phyloP scores from a whole-genome alignment of 53 echinoderm and acorn worm genomes.

The Mesocentrotus franciscanus region DNA sequence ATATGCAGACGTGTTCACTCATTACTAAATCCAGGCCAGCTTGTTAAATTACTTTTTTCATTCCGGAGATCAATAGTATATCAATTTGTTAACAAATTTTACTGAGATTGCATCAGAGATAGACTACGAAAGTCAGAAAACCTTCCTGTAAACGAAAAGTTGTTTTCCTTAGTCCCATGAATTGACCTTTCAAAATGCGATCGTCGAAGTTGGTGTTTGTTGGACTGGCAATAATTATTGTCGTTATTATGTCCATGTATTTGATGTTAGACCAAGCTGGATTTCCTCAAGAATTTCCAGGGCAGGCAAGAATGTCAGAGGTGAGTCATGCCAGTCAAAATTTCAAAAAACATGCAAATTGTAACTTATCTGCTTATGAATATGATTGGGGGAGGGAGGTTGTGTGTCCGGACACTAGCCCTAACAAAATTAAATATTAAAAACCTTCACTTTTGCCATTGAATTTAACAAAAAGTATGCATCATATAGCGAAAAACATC shows the following conservation, averaged over 20 bases:
- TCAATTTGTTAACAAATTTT: not conserved
- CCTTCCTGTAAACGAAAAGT: not conserved
- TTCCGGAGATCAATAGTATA: not conserved
- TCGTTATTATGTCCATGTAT: constrained; percentile 88
- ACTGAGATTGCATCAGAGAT: not conserved
- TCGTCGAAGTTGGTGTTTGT: constrained; percentile 75
- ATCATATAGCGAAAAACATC: no score
- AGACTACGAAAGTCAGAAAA: no score
- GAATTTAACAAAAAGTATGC: no score
- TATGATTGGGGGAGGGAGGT: no score
- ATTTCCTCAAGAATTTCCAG: constrained; percentile 64
- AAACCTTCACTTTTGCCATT: no score
- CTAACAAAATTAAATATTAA: no score
- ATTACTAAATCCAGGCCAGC: not conserved
- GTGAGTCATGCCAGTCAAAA: not conserved
- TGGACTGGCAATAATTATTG: constrained; percentile 80
- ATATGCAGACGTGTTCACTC: not conserved
- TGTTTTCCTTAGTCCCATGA: constrained; percentile 4
- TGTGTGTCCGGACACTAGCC: no score
- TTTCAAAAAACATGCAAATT: no score
- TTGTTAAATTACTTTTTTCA: not conserved
- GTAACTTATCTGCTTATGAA: no score
- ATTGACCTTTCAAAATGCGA: constrained; percentile 62
- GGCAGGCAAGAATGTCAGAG: constrained; percentile 64
- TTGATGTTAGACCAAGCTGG: constrained; percentile 81